Conservation (phyloP, 2,113 vertebrate species). For the Psephotus haematonotus region DNA sequence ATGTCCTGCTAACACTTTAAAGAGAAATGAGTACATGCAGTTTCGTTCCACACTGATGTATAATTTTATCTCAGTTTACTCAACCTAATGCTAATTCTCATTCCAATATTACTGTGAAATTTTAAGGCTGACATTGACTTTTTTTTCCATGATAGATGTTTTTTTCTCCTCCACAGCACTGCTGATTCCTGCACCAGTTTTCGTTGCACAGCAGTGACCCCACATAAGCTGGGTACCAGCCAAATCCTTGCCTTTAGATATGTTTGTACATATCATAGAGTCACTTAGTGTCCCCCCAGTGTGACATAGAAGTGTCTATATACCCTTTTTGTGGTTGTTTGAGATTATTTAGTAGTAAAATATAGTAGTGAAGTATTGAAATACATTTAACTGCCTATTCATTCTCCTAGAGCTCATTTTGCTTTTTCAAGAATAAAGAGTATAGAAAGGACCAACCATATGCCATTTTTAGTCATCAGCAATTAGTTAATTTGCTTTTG, state of each 20-base stretch:
- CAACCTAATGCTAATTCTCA: not conserved
- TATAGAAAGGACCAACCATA: not conserved
- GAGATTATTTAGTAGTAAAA: not conserved
- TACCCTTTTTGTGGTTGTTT: too few relatives aligned
- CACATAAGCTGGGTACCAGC: accelerated
- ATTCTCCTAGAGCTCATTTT: not conserved
- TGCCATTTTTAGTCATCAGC: accelerated
- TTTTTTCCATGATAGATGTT: not conserved
- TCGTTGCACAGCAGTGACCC: not conserved
- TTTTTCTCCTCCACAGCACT: not conserved
- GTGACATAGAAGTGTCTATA: not conserved
- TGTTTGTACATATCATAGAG: accelerated
- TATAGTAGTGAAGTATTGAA: not conserved
- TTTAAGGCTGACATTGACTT: not conserved
- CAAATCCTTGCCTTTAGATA: not conserved
- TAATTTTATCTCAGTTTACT: not conserved
- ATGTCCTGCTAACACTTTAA: not conserved
- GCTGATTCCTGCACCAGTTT: not conserved
- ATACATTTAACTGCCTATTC: accelerated
- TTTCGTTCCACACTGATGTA: not conserved
- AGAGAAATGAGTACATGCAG: not conserved
- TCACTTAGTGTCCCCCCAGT: accelerated
- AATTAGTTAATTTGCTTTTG: not conserved
- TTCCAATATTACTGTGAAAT: not conserved
- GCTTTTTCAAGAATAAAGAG: not conserved